A percentile compares a stretch with the other conserved stretches of the same genome.
Conservation (phyloP, 2,113 vertebrate species). For the Stictonetta naevosa region DNA sequence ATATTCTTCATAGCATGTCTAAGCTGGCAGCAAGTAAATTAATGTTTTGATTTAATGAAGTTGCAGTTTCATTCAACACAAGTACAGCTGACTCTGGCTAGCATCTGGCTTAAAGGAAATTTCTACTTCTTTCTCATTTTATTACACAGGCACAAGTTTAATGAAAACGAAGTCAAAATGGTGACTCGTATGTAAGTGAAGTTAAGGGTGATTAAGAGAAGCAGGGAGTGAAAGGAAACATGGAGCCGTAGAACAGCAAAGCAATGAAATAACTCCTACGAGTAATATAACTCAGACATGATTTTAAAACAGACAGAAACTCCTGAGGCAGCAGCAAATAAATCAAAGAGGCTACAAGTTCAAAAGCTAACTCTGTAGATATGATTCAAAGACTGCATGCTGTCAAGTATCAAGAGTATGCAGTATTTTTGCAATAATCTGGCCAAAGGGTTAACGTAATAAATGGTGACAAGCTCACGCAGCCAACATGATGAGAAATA, state of each 20-base stretch:
- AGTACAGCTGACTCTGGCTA: not conserved
- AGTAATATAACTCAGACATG: slow-evolving; percentile 5
- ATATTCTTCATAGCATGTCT: not conserved
- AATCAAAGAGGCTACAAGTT: slow-evolving; percentile 42
- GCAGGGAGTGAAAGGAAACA: not conserved
- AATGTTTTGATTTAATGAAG: slow-evolving; percentile 13
- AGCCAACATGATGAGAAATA: not conserved
- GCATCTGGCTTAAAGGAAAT: not conserved
- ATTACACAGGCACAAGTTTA: not conserved
- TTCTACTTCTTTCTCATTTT: not conserved
- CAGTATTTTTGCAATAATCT: slow-evolving; percentile 21
- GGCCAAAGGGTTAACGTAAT: slow-evolving; percentile 29
- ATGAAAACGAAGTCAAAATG: not conserved
- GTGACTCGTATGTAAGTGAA: not conserved
- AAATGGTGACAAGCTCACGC: slow-evolving; percentile 21
- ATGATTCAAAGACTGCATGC: slow-evolving; percentile 37
- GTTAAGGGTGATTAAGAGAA: not conserved
- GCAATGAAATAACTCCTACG: not conserved
- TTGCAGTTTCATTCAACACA: not conserved
- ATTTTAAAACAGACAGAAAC: slow-evolving; percentile 36
- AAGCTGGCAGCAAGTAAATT: slow-evolving; percentile 12
- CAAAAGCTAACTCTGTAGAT: slow-evolving; percentile 19
- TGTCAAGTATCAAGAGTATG: slow-evolving; percentile 1
- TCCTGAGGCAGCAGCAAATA: slow-evolving; percentile 48
- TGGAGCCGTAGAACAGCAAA: not conserved